These are phyloP conservation scores for Drosophila mojavensis DNA, from an alignment of 1,140 invertebrate genomes.

Conservation along the genomic window DNA sequence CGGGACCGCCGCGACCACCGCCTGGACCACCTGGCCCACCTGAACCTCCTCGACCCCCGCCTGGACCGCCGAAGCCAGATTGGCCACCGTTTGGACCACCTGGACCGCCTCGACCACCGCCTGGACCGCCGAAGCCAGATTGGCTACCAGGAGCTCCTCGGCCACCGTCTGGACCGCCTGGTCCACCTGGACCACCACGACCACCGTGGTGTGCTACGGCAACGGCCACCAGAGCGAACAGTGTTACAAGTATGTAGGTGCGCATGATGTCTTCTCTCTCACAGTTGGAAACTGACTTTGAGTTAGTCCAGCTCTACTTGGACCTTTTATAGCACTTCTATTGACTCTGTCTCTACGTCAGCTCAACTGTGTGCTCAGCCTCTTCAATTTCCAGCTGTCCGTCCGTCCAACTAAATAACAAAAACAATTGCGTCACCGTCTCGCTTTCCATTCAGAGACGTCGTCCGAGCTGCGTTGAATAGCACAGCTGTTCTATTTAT, in stretches of 20 bases:
- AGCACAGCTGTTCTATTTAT: background rate
- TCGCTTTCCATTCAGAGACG: background rate
- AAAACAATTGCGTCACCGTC: background rate
- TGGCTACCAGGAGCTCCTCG: constrained; percentile 9
- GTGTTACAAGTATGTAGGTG: constrained; percentile 33
- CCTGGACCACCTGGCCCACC: constrained; percentile 9
- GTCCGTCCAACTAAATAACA: background rate
- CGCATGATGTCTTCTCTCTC: constrained; percentile 41
- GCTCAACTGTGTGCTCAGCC: constrained; percentile 47
- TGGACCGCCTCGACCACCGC: constrained; percentile 8
- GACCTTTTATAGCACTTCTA: constrained; percentile 48
- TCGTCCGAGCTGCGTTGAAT: background rate
- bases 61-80: background rate
- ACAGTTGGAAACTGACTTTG: constrained; percentile 31
- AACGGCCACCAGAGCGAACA: constrained; percentile 50
- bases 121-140: background rate
- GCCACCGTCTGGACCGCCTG: constrained; percentile 12
- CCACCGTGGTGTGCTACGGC: constrained; percentile 39
- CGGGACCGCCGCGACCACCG: constrained; percentile 1
- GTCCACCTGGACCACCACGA: background rate
- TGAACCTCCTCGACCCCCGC: constrained; percentile 2
- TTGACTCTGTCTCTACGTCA: background rate
- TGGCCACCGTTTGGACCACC: background rate
- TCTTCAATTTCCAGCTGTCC: background rate
- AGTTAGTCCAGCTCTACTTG: background rate